Conservation (phyloP, 1,140 invertebrate species). For the Drosophila gunungcola region DNA sequence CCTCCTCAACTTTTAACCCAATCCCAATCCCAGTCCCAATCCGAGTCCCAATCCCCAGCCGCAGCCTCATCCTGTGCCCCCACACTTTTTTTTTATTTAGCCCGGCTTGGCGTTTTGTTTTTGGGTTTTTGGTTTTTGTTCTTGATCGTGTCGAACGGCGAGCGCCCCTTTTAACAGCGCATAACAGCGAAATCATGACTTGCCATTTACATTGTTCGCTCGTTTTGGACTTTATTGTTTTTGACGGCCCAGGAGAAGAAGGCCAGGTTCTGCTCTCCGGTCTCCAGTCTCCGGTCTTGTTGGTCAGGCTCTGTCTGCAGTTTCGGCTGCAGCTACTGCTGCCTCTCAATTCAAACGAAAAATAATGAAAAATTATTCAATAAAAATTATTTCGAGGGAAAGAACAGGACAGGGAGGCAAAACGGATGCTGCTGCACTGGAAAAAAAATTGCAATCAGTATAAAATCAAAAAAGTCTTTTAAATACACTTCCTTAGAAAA, state of each 20-base stretch:
- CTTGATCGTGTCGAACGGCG: conserved; percentile 84
- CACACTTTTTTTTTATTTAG: conserved; percentile 36
- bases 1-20: conserved; percentile 43
- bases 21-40: conserved; percentile 16
- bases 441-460: background rate
- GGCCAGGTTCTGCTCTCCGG: conserved; percentile 18
- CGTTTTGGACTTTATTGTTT: conserved; percentile 84
- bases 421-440: conserved; percentile 17
- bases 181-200: conserved; percentile 85
- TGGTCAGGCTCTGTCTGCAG: conserved; percentile 38
- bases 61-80: conserved; percentile 37
- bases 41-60: conserved; percentile 26
- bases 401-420: conserved; percentile 19
- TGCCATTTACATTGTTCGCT: conserved; percentile 84
- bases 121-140: conserved; percentile 68
- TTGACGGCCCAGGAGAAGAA: conserved; percentile 63
- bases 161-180: conserved; percentile 84
- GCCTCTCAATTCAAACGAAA: conserved; percentile 83
- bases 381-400: conserved; percentile 82
- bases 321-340: conserved; percentile 17
- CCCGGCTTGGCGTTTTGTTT: conserved; percentile 15
- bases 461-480: too few species aligned
- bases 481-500: too few species aligned
- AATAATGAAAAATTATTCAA: conserved; percentile 85
- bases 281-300: conserved; percentile 18